phyloP scores from a whole-genome alignment of 2,888 invertebrate genomes.

The Acleris cristana region DNA sequence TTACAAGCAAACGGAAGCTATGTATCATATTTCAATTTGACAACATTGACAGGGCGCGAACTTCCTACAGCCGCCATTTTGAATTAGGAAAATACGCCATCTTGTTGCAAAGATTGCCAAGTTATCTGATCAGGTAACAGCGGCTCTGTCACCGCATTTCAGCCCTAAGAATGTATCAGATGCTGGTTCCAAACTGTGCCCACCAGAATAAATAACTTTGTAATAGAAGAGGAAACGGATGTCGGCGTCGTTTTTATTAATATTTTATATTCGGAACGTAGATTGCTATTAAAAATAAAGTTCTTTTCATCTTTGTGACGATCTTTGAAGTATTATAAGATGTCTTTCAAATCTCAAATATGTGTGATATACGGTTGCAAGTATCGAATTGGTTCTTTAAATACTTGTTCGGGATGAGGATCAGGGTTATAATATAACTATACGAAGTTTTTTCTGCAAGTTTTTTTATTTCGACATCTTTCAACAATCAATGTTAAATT shows the following conservation, averaged over 20 bases:
- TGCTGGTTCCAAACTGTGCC: not conserved
- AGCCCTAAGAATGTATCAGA: not conserved
- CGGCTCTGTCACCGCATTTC: not conserved
- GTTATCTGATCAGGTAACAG: not conserved
- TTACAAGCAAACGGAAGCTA: slow-evolving; percentile 35
- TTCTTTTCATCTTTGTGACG: slow-evolving; percentile 69
- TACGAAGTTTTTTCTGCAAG: not conserved
- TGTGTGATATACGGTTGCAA: slow-evolving; percentile 44
- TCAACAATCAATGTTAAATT: too few species aligned
- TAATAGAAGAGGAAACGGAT: slow-evolving; percentile 74
- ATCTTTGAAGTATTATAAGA: slow-evolving; percentile 54
- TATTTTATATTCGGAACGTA: slow-evolving; percentile 72
- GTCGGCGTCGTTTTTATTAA: slow-evolving; percentile 74
- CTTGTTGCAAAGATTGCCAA: not conserved
- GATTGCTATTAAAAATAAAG: slow-evolving; percentile 72
- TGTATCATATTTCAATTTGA: slow-evolving; percentile 41
- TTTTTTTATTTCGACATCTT: too few species aligned
- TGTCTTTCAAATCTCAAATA: slow-evolving; percentile 60
- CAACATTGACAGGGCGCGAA: slow-evolving; percentile 37
- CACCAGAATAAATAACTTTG: slow-evolving; percentile 3
- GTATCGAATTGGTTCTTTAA: slow-evolving; percentile 10
- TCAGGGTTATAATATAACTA: not conserved
- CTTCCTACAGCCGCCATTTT: slow-evolving; percentile 56
- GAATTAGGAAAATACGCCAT: slow-evolving; percentile 55
- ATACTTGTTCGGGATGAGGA: not conserved